These are phyloP conservation scores for Melikaiella ostensackeni DNA, from an alignment of 2,888 invertebrate species.

Conservation along the genomic window DNA sequence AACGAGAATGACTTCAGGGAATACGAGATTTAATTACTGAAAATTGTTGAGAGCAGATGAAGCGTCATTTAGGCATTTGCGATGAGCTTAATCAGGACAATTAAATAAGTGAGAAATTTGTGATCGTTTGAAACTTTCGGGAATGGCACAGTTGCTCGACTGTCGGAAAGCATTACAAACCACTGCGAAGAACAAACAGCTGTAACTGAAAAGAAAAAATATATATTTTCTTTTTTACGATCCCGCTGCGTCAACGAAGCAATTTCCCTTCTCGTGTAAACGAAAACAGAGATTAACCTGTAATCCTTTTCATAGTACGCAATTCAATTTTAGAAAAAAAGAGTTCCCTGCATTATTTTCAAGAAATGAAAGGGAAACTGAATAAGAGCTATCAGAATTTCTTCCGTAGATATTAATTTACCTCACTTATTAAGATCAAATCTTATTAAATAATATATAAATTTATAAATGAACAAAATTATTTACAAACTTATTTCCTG, in stretches of 20 bases:
- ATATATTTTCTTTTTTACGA: not conserved
- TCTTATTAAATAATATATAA: too few species aligned
- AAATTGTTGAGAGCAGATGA: not conserved
- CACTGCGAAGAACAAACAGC: slow-evolving; percentile 8
- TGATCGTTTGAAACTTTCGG: not conserved
- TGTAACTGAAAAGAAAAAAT: not conserved
- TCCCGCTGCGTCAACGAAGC: not conserved
- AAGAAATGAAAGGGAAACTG: too few species aligned
- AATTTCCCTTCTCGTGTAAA: not conserved
- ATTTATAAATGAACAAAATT: too few species aligned
- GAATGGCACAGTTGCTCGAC: not conserved
- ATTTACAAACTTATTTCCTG: too few species aligned
- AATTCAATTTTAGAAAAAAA: not conserved
- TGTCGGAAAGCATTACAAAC: not conserved
- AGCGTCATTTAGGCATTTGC: not conserved
- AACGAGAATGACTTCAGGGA: too few species aligned
- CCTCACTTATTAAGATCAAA: too few species aligned
- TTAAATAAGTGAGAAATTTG: not conserved
- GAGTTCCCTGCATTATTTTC: too few species aligned
- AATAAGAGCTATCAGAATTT: too few species aligned
- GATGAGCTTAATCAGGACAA: not conserved
- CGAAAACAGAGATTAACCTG: not conserved
- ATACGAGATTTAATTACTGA: too few species aligned
- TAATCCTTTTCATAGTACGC: not conserved
- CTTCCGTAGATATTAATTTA: too few species aligned